Evolutionary conservation across 2,113 vertebrate species (phyloP), one percentile per base, ranked within the genome.

Genomic region (Myotis brandtii): DNA sequence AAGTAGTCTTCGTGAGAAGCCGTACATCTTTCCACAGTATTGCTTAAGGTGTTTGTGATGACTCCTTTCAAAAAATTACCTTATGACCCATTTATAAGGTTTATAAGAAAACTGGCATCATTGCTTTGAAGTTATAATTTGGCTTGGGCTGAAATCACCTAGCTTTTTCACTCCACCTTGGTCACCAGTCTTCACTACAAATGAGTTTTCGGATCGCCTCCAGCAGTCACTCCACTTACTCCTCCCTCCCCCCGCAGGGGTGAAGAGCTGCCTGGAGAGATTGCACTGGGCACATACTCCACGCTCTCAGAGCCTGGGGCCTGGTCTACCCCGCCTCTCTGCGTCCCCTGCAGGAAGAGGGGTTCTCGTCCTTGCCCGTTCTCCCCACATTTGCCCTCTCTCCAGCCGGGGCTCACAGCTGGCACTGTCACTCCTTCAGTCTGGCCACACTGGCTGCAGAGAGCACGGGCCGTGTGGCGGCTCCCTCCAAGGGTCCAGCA

Each of bases 381-480:
- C 20, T 40, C 34, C 21, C 69, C 69, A 40, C 69, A 40, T 6
- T 40, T 21, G 34, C 34, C 67, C 30, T 6, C 30, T 34, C 43
- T 67, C 59, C 43, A 34, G 82, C 43, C 12, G 21, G 62, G 30
- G 82, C 43, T 62, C 25, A 56, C 54, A 23, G 54, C 4, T 9
- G 54, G 54, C 54, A 56, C 21, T 56, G 54, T 9, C 54, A 56
- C 54, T 46, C 37, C 4, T 37, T 75, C 34, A 3, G 2, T 62
- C 48, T 4, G 21, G 30, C 59, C n/a, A 54, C 17, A 17, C 34
- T n/a, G 77, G 34, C 3, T 87, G 85, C 34, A 27, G 11, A 27
- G 32, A 32, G 50, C 34, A 21, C 46, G 0, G 2, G 4, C 30
- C 25, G 23, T 14, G 1, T 8, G n/a, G 2, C 3, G 18, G 37